Evolutionary conservation across 1,140 invertebrate genomes (phyloP), one percentile per base, ranked within the genome.

Genomic region (roundworm (Caenorhabditis elegans)): DNA sequence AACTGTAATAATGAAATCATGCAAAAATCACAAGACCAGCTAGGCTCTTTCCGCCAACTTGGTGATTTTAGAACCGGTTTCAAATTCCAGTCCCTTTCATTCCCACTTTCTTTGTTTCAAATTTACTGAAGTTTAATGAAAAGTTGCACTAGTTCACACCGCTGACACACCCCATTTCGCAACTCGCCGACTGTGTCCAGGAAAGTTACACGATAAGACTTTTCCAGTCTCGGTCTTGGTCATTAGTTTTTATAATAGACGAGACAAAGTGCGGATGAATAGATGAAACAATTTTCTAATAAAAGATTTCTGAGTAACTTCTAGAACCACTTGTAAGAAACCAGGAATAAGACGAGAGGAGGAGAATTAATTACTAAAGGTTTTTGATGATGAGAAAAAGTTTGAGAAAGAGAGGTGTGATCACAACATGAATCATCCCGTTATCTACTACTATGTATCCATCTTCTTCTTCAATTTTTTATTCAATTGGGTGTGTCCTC

Each of bases 351-450:
- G 17, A 36, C 22, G 34, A 36, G 24, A 70, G n/a, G 17, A 70
- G 39, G 39, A 39, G 39, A 70, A 70, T n/a, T 70, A 70, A 70
- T 70, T 70, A 70, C 60, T 70, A 70, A 31, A 70, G 60, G 60
- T 70, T 70, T 70, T 70, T 70, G 60, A 70, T 70, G 60, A 70
- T 39, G 60, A 60, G 53, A 70, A 70, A 26, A 15, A 60, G 24
- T 19, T 17, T 13, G n/a, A 70, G 60, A 70, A n/a, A 60, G 34
- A 60, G 11, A 70, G 60, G 60, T 39, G 34, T 70, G 60, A 70
- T 70, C 60, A 39, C 60, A 39, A 70, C 60, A 70, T 70, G 60
- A 70, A 70, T 70, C 60, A 70, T n/a, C 34, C 60, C 4, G 4
- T 34, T 34, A 70, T 6, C 60, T 43, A 39, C 60, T 70, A 70